Evolutionary conservation across 2,113 vertebrate genomes (phyloP).

Genomic region (Macroglossus sobrinus): DNA sequence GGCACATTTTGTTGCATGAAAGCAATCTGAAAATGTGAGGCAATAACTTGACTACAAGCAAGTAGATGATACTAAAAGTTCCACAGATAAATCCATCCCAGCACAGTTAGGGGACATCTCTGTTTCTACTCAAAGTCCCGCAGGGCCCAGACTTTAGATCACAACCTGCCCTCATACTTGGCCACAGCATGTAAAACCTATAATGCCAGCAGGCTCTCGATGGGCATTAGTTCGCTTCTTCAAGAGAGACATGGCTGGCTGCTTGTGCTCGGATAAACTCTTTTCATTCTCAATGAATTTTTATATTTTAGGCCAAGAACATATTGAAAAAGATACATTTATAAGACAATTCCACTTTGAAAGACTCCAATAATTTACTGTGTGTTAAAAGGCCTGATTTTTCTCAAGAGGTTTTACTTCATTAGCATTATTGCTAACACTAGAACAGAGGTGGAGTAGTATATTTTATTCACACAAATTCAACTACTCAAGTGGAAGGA

Average conservation of each 20-base stretch:
- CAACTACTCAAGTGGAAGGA: neutral
- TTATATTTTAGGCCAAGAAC: neutral
- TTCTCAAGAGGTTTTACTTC: neutral
- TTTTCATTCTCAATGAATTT: neutral
- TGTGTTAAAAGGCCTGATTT: neutral
- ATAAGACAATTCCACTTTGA: neutral
- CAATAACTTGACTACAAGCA: neutral
- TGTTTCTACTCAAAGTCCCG: neutral
- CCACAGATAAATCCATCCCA: neutral
- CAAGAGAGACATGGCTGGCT: neutral
- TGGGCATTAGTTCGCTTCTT: neutral
- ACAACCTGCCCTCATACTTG: neutral
- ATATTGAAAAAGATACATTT: neutral
- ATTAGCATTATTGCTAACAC: neutral
- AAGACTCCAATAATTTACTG: neutral
- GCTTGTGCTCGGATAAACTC: neutral
- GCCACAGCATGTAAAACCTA: fast-evolving
- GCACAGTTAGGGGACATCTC: neutral
- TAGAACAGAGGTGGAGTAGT: neutral
- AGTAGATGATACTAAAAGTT: neutral
- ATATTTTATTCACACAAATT: neutral
- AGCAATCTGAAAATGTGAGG: neutral
- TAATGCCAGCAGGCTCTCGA: fast-evolving
- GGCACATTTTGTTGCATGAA: neutral
- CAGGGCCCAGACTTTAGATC: neutral